phyloP scores from a whole-genome alignment of 1,140 invertebrate genomes.

The Notospermus geniculatus region DNA sequence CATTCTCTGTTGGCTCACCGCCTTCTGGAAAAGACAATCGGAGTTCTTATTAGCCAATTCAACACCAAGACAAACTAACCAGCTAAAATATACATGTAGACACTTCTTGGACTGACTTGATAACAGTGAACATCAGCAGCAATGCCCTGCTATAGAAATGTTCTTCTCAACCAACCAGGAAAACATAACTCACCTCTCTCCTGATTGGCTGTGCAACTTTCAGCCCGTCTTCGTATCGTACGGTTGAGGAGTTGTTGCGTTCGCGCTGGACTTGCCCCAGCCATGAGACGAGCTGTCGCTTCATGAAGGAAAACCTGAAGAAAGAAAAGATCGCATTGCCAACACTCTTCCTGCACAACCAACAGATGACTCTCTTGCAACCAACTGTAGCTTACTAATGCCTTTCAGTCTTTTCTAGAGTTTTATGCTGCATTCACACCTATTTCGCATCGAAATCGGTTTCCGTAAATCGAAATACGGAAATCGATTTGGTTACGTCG shows the following conservation, averaged over 20 bases:
- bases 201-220: slow-evolving; percentile 68
- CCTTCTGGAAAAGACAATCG: slow-evolving; percentile 9
- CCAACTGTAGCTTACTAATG: neutral
- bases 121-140: neutral
- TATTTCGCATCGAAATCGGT: too few species aligned
- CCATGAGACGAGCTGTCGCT: slow-evolving; percentile 87
- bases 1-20: slow-evolving; percentile 26
- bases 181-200: slow-evolving; percentile 65
- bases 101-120: neutral
- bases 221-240: slow-evolving; percentile 74
- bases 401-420: neutral
- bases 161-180: neutral
- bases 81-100: neutral
- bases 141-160: neutral
- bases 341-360: slow-evolving; percentile 60
- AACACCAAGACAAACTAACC: slow-evolving; percentile 3
- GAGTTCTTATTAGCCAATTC: neutral
- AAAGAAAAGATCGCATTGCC: slow-evolving; percentile 6
- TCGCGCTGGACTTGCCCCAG: slow-evolving; percentile 84
- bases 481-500: too few species aligned
- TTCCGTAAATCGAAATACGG: too few species aligned
- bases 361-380: slow-evolving; percentile 10
- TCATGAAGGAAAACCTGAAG: slow-evolving; percentile 81
- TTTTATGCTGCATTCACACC: too few species aligned
- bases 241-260: slow-evolving; percentile 89